Evolutionary conservation across 2,888 invertebrate species (phyloP).

Genomic region (Drosophila ezoana): DNA sequence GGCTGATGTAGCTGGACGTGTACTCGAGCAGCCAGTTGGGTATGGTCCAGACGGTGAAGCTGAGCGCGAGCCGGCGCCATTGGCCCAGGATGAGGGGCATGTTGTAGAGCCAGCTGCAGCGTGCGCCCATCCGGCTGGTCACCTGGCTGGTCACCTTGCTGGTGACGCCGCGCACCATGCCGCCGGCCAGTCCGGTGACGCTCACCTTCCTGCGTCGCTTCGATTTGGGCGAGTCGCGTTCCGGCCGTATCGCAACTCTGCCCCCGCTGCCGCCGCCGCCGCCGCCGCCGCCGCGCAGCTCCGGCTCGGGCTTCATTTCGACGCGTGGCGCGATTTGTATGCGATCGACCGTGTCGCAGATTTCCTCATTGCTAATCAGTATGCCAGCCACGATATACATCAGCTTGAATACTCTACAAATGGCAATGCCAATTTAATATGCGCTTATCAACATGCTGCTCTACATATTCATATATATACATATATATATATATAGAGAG

Average conservation of each 20-base stretch:
- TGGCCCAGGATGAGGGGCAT: constrained; percentile 53
- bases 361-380: constrained; percentile 81
- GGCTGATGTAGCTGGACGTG: constrained; percentile 73
- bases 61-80: constrained; percentile 55
- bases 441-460: constrained; percentile 5
- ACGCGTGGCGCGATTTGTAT: constrained; percentile 82
- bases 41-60: constrained; percentile 79
- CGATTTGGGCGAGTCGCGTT: constrained; percentile 25
- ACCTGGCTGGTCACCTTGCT: constrained; percentile 52
- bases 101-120: constrained; percentile 67
- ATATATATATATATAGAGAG: too few species aligned
- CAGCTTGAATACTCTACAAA: constrained; percentile 81
- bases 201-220: constrained; percentile 56
- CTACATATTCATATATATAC: not conserved
- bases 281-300: constrained; percentile 2
- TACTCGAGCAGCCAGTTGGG: constrained; percentile 74
- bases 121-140: constrained; percentile 52
- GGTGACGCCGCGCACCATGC: constrained; percentile 60
- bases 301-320: constrained; percentile 64
- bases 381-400: constrained; percentile 84
- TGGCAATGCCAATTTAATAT: not conserved
- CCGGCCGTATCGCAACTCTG: not conserved
- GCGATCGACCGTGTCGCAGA: constrained; percentile 83
- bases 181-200: constrained; percentile 59
- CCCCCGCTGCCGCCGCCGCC: not conserved